phyloP scores from a whole-genome alignment of 1,140 invertebrate species.

The Proctacanthus coquilletti region DNA sequence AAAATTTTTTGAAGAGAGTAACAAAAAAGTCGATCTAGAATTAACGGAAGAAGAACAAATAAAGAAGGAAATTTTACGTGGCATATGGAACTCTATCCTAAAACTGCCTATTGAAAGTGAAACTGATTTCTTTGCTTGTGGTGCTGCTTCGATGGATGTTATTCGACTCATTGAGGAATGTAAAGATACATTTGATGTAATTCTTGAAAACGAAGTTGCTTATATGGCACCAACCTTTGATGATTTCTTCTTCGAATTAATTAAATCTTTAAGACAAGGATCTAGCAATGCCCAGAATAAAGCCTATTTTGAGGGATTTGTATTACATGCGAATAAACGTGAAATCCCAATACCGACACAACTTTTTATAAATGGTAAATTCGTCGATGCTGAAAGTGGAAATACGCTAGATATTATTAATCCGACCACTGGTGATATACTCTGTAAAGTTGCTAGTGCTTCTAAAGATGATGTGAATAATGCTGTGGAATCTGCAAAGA shows the following conservation, averaged over 20 bases:
- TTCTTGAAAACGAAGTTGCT: conserved; percentile 75
- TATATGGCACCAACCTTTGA: conserved; percentile 83
- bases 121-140: conserved; percentile 83
- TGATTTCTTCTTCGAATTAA: conserved; percentile 48
- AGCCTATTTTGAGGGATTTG: conserved; percentile 50
- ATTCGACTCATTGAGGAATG: conserved; percentile 86
- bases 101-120: conserved; percentile 56
- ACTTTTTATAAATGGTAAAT: conserved; percentile 81
- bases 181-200: conserved; percentile 62
- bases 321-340: conserved; percentile 68
- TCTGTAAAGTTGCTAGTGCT: conserved; percentile 64
- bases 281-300: conserved; percentile 22
- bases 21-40: conserved; percentile 40
- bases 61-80: conserved; percentile 41
- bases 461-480: conserved; percentile 66
- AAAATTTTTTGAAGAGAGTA: conserved; percentile 55
- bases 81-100: conserved; percentile 76
- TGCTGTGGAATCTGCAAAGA: conserved; percentile 72
- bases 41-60: conserved; percentile 63
- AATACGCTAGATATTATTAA: conserved; percentile 56
- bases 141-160: conserved; percentile 93
- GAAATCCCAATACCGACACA: conserved; percentile 74
- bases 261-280: conserved; percentile 16
- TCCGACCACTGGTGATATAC: conserved; percentile 69
- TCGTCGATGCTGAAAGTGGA: conserved; percentile 59